Percentiles rank a stretch among this genome's conserved stretches.
phyloP scores from a whole-genome alignment of 2,797 vertebrate species.

The Sebastes elongatus region DNA sequence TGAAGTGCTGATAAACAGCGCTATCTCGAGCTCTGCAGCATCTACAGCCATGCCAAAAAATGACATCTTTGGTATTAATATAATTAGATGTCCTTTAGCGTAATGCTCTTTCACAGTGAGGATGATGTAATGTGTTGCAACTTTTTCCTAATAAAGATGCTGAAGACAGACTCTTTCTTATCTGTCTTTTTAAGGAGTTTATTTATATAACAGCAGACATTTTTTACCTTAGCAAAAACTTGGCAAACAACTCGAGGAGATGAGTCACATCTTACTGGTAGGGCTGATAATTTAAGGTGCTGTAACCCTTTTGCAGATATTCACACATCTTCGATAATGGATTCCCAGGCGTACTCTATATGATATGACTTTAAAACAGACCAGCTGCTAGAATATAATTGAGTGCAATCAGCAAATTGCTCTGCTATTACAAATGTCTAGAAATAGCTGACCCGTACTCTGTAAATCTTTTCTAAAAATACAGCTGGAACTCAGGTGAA shows the following conservation, averaged over 20 bases:
- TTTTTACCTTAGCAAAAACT: constrained; percentile 46
- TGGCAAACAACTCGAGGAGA: constrained; percentile 46
- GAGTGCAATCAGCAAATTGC: constrained; percentile 59
- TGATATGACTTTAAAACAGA: constrained; percentile 36
- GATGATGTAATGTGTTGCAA: constrained; percentile 74
- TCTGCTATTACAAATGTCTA: constrained; percentile 15
- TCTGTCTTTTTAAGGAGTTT: constrained; percentile 25
- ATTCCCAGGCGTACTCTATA: neutral
- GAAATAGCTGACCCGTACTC: constrained; percentile 9
- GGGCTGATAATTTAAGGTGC: constrained; percentile 44
- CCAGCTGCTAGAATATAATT: constrained; percentile 41
- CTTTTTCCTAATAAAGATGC: constrained; percentile 61
- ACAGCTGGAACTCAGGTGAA: constrained; percentile 42
- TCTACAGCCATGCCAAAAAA: constrained; percentile 50
- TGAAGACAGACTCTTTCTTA: constrained; percentile 29
- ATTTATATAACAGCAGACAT: constrained; percentile 45
- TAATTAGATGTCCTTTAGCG: constrained; percentile 76
- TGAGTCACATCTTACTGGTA: constrained; percentile 50
- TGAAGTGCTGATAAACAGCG: constrained; percentile 46
- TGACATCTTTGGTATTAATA: constrained; percentile 69
- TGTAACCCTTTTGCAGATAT: constrained; percentile 7
- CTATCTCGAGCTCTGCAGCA: constrained; percentile 18
- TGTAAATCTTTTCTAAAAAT: constrained; percentile 36
- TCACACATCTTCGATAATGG: constrained; percentile 52
- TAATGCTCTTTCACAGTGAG: constrained; percentile 50